Evolutionary conservation across 2,888 invertebrate species (phyloP), one percentile per base, ranked within the genome.

Genomic region (Ochropleura leucogaster): DNA sequence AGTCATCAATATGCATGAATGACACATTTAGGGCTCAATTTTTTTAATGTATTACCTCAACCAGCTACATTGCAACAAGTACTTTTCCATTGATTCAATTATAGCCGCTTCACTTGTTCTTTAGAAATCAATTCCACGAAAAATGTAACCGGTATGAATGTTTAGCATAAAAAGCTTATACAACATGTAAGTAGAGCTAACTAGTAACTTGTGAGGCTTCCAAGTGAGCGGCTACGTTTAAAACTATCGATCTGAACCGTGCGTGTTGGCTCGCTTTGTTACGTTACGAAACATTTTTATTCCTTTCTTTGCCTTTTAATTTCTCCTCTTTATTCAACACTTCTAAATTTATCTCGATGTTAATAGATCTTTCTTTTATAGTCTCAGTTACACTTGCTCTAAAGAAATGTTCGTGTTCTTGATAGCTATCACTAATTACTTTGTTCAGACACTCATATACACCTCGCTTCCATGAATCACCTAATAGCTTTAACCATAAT

Each of bases 41-140:
- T 66, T 69, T 64, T 68, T n/a, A 66, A 66, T 59, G 44, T 42
- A n/a, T 74, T 71, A 62, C 42, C 53, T 60, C 67, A 74, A 65
- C 42, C 16, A n/a, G 18, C 59, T 62, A 64, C 44, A 44, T 14
- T 44, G 62, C n/a, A n/a, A 14, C 42, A 51, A 68, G 67, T 77
- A 68, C 65, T 67, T 82, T 82, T 79, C 76, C 66, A 83, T 80
- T 74, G 72, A 85, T 80, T 86, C 62, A 81, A 77, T 84, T 84
- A 80, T 53, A 76, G 53, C 14, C 68, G 82, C 82, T 80, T 85
- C 81, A 77, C 72, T 85, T 77, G 77, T 77, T 76, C 70, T 66
- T 74, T 79, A 80, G 85, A 86, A 85, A 86, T 86, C 62, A 74
- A 74, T 84, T 82, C 81, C 71, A 74, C 67, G 83, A 85, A 82